phyloP scores from a whole-genome alignment of 2,797 vertebrate genomes.

The Psittacula derbiana region DNA sequence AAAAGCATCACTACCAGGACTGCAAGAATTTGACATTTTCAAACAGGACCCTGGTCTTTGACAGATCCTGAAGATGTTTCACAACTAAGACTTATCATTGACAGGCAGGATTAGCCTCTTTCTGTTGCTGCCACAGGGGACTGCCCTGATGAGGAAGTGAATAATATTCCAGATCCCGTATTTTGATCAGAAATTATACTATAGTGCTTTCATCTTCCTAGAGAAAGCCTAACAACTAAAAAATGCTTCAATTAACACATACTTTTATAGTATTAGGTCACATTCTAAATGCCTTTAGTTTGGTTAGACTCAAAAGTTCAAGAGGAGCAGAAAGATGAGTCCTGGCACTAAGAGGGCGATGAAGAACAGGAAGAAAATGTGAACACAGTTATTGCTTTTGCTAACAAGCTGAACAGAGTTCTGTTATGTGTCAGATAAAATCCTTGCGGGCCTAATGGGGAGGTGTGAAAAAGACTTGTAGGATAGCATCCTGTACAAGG shows the following conservation, averaged over 20 bases:
- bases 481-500: not conserved
- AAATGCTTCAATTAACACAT: not conserved
- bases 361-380: not conserved
- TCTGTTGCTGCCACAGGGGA: not conserved
- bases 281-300: not conserved
- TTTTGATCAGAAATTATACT: not conserved
- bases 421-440: not conserved
- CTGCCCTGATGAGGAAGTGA: not conserved
- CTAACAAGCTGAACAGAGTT: not conserved
- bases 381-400: not conserved
- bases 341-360: not conserved
- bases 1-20: not conserved
- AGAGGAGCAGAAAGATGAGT: not conserved
- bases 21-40: not conserved
- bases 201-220: not conserved
- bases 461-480: not conserved
- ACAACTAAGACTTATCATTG: not conserved
- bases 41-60: not conserved
- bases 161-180: not conserved
- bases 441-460: not conserved
- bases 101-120: not conserved
- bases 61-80: not conserved
- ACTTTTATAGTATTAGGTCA: not conserved
- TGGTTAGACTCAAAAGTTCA: not conserved
- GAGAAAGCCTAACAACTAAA: not conserved